Conservation (phyloP, 2,888 invertebrate species). For the Rhamnusium bicolor region DNA sequence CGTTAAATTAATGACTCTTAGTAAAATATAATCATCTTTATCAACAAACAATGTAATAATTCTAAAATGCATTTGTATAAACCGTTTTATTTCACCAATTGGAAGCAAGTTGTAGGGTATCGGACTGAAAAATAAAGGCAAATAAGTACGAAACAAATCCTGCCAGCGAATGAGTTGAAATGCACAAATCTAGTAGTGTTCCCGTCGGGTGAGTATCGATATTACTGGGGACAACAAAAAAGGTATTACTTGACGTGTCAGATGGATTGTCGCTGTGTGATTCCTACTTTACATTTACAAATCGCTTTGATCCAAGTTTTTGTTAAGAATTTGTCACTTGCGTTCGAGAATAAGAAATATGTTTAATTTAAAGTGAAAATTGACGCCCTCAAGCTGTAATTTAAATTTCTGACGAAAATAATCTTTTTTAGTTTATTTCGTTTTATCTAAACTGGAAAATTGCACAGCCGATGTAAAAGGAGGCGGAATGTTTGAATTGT, state of each 20-base stretch:
- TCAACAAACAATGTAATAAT: too few species aligned
- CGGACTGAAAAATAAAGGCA: background rate
- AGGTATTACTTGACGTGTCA: conserved; percentile 32
- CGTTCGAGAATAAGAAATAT: background rate
- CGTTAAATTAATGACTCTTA: too few species aligned
- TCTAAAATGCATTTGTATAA: too few species aligned
- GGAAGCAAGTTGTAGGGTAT: background rate
- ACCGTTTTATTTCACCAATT: background rate
- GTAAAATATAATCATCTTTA: too few species aligned
- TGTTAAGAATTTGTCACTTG: conserved; percentile 10
- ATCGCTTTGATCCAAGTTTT: conserved; percentile 24
- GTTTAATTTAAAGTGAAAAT: conserved; percentile 12
- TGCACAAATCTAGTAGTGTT: conserved; percentile 14
- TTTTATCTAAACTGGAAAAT: background rate
- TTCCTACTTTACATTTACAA: conserved; percentile 42
- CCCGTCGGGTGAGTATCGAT: conserved; percentile 11
- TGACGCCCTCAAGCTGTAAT: background rate
- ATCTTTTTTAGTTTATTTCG: background rate
- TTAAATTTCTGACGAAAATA: background rate
- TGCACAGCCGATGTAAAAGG: too few species aligned
- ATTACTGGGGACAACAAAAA: conserved; percentile 20
- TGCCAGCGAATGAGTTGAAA: background rate
- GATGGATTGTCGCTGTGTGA: conserved; percentile 42
- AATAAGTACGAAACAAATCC: background rate
- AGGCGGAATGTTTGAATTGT: too few species aligned